Base-by-base conservation (phyloP, 2,113 vertebrate genomes). In the Protobothrops mucrosquamatus region DNA sequence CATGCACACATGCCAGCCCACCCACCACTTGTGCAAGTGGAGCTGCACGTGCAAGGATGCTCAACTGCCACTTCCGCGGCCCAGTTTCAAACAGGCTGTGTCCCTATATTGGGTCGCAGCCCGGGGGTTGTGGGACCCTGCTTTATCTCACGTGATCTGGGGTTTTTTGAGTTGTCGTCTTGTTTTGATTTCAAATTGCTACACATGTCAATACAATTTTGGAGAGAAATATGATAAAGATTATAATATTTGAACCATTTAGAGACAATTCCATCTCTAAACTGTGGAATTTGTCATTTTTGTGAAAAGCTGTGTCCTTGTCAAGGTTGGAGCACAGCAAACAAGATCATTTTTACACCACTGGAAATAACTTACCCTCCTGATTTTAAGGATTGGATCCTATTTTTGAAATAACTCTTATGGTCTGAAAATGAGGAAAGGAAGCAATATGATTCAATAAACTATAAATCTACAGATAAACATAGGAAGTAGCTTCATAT, bases 51-150 rank as follows among this genome's bases (percentile, higher is more conserved):
- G 29, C 14, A 14, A 0, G 2, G 14, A 69, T 0, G 12, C 29
- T 6, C 4, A n/a, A 69, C 29, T 0, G 5, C 5, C 2, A 0
- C 3, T 64, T 64, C 26, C 0, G 11, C 3, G 1, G 26, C 11
- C 61, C 3, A 0, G 26, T 64, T n/a, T 29, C 29, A 64, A 64
- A n/a, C 29, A n/a, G 29, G 29, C 64, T 6, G 15, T 0, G 12
- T 29, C 29, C 12, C 26, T 15, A 12, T 69, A n/a, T 4, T n/a
- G 61, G 5, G 14, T 34, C 2, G 1, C 2, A 2, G 2, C 12
- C 12, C 0, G 12, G 64, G 12, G 64, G 2, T 64, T 69, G 61
- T 4, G 11, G 61, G 11, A 26, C 29, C 12, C 10, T 69, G 26
- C 29, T 69, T 69, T 69, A n/a, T 15, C 5, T 69, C 29, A 69